phyloP scores from a whole-genome alignment of 1,140 invertebrate species.

The Idris sp. region DNA sequence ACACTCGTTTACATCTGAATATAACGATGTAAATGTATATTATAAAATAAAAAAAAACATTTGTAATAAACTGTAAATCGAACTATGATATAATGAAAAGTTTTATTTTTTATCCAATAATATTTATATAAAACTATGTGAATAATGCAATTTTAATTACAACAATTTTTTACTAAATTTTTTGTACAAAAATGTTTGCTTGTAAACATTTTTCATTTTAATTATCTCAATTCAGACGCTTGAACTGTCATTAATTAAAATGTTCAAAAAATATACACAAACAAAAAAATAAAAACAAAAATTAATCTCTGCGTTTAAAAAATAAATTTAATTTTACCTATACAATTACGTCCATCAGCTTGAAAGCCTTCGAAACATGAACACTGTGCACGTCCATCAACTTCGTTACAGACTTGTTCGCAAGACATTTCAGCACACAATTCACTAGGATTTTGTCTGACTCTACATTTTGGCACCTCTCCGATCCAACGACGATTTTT shows the following conservation, averaged over 20 bases:
- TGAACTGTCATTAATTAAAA: too few relatives aligned
- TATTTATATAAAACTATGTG: too few relatives aligned
- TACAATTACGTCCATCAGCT: constrained; percentile 69
- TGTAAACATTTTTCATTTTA: too few relatives aligned
- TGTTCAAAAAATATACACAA: too few relatives aligned
- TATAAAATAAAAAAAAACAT: constrained; percentile 1
- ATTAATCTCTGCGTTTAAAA: not conserved
- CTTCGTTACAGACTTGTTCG: constrained; percentile 77
- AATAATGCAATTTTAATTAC: too few relatives aligned
- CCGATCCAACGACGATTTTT: constrained; percentile 74
- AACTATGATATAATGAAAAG: too few relatives aligned
- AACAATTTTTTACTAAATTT: too few relatives aligned
- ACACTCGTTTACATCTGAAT: constrained; percentile 89
- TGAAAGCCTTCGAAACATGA: constrained; percentile 77
- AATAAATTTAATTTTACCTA: constrained; percentile 67
- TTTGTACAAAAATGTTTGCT: too few relatives aligned
- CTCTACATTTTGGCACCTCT: constrained; percentile 70
- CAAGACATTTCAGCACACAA: constrained; percentile 69
- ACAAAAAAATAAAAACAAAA: too few relatives aligned
- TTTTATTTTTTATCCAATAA: too few relatives aligned
- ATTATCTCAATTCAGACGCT: too few relatives aligned
- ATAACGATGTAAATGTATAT: constrained; percentile 14
- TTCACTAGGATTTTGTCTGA: constrained; percentile 64
- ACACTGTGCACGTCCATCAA: constrained; percentile 74
- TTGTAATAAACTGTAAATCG: not conserved